A percentile compares a stretch with the other conserved stretches of the same genome.
These are phyloP conservation scores for Anoura caudifer DNA, from an alignment of 2,113 vertebrate species.

Conservation along the genomic window DNA sequence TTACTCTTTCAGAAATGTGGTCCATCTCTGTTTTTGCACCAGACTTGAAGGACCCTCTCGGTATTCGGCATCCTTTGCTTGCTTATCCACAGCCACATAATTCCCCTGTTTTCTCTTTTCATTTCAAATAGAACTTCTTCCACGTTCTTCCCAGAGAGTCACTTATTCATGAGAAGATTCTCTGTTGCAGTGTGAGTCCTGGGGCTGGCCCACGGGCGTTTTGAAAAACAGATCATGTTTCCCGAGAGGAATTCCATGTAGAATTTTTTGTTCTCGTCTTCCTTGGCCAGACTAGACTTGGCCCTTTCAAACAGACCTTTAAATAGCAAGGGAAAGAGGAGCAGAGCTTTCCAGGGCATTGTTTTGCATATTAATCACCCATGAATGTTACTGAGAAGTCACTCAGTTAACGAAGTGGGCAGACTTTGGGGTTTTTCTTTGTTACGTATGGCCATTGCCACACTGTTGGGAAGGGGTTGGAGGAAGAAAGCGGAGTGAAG, in stretches of 20 bases:
- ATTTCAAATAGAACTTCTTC: slow-evolving; percentile 8
- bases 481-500: not conserved
- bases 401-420: not conserved
- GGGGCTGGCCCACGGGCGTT: not conserved
- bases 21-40: not conserved
- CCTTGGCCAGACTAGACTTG: not conserved
- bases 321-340: not conserved
- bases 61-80: not conserved
- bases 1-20: not conserved
- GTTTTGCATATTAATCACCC: not conserved
- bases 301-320: not conserved
- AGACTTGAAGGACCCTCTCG: not conserved
- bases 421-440: not conserved
- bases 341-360: not conserved
- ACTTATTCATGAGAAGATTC: not conserved
- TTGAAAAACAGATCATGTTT: slow-evolving; percentile 38
- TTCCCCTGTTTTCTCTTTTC: slow-evolving; percentile 32
- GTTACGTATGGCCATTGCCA: not conserved
- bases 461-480: not conserved
- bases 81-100: not conserved
- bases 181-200: not conserved
- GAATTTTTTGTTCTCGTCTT: slow-evolving; percentile 6
- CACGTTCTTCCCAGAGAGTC: not conserved
- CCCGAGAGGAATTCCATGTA: slow-evolving; percentile 21
- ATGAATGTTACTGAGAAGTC: not conserved